Base-by-base conservation (phyloP, 23 tunicate genomes). In the Halocynthia aurantium region DNA sequence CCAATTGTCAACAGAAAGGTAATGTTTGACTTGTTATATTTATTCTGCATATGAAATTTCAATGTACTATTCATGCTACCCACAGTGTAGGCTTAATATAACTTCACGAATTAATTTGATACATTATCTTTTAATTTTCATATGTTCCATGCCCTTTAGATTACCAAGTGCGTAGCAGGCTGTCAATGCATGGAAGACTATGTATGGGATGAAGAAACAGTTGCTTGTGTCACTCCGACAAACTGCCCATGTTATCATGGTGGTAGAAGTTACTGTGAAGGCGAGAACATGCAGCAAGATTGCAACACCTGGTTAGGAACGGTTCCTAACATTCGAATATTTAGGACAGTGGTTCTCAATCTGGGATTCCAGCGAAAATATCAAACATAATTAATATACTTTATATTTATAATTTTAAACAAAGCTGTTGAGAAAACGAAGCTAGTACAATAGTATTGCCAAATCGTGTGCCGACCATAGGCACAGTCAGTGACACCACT, bases 211-310 rank as follows among this genome's bases (percentile, higher is more conserved):
- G 80, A 57, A 8, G 65, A 75, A 12, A 21, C 88, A 8, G 79
- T 74, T 51, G 73, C 64, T 53, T 92, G 98, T 52, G 84, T 92
- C 6, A 92, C 91, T 60, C 98, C 98, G 6, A 92, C 80, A 52
- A 65, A 81, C 13, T 92, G 98, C 58, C 98, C 98, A 0, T 92
- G 98, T 77, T 92, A 92, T 69, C 98, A 92, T 74, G 98, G 98
- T 57, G 98, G 98, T 15, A 71, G 98, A 75, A 92, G 98, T 49
- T 92, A 92, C 77, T 53, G 67, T 40, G 98, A 92, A 82, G 80
- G 81, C 65, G 98, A 92, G 22, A 86, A 81, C 12, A 92, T 92
- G 98, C 98, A 92, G 69, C 98, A 92, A 83, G 98, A 92, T 60
- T 92, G 98, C 82, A 92, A 92, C 83, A 92, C 87, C 52, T 92